phyloP scores from a whole-genome alignment of 2,888 invertebrate genomes.

The Rhogogaster chlorosoma region DNA sequence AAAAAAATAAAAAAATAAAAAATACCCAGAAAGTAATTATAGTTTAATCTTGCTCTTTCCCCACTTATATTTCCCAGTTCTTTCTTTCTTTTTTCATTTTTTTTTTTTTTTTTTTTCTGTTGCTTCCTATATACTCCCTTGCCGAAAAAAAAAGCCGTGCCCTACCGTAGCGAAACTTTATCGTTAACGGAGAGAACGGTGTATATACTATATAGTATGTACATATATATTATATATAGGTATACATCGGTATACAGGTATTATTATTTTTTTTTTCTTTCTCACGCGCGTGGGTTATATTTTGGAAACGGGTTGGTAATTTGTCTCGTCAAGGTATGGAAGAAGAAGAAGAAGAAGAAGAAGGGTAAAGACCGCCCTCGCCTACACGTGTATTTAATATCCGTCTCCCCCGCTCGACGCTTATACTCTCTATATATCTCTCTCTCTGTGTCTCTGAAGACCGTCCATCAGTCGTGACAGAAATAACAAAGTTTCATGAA shows the following conservation, averaged over 20 bases:
- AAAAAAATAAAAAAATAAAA: neutral
- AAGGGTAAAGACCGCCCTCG: neutral
- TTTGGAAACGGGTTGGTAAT: conserved; percentile 6
- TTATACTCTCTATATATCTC: neutral
- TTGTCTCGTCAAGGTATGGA: neutral
- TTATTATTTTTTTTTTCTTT: neutral
- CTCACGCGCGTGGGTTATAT: conserved; percentile 2
- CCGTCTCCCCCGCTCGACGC: conserved; percentile 8
- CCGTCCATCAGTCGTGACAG: conserved; percentile 35
- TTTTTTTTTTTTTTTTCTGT: too few species aligned
- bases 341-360: neutral
- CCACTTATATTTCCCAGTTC: too few species aligned
- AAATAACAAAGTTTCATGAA: conserved; percentile 37
- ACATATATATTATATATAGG: neutral
- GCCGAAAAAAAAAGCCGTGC: neutral
- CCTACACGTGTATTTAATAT: conserved; percentile 32
- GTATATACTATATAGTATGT: neutral
- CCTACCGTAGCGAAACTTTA: neutral
- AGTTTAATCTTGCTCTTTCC: neutral
- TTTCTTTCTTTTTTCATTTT: neutral
- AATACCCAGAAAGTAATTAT: neutral
- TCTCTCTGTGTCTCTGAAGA: conserved; percentile 1
- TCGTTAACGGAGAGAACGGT: neutral
- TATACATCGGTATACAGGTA: neutral
- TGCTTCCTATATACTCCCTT: neutral